phyloP scores from a whole-genome alignment of 2,797 vertebrate genomes.

The Avahi laniger region DNA sequence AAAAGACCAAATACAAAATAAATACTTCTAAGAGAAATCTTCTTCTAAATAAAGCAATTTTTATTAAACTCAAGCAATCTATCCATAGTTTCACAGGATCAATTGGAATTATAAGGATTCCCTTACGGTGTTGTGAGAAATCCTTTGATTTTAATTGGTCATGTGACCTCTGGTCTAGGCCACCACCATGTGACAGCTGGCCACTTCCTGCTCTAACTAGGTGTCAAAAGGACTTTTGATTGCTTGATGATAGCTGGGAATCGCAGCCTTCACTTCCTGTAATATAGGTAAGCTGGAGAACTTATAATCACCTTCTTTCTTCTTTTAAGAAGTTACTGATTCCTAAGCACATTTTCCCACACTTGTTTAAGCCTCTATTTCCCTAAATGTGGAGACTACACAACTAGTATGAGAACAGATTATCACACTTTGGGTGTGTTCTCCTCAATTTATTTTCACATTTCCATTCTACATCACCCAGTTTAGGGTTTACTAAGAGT shows the following conservation, averaged over 20 bases:
- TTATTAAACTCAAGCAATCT: neutral
- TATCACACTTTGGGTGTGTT: neutral
- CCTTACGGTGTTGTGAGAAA: neutral
- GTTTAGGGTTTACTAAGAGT: constrained; percentile 9
- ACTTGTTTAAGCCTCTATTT: neutral
- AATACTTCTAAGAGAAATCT: neutral
- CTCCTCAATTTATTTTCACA: constrained; percentile 43
- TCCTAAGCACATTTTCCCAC: neutral
- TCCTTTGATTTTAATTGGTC: neutral
- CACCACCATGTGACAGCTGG: neutral
- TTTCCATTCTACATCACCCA: constrained; percentile 24
- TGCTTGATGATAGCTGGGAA: neutral
- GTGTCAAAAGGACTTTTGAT: neutral
- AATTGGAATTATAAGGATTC: neutral
- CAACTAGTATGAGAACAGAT: neutral
- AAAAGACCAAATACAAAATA: neutral
- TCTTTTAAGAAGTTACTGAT: neutral
- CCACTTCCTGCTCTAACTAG: neutral
- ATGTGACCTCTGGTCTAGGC: neutral
- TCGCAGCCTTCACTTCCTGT: neutral
- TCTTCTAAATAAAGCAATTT: neutral
- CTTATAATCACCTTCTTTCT: neutral
- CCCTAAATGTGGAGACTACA: neutral
- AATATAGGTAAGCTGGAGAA: neutral
- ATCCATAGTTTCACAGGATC: neutral